These are phyloP conservation scores for Dermochelys coriacea DNA, from an alignment of 2,797 vertebrate species.

Conservation along the genomic window DNA sequence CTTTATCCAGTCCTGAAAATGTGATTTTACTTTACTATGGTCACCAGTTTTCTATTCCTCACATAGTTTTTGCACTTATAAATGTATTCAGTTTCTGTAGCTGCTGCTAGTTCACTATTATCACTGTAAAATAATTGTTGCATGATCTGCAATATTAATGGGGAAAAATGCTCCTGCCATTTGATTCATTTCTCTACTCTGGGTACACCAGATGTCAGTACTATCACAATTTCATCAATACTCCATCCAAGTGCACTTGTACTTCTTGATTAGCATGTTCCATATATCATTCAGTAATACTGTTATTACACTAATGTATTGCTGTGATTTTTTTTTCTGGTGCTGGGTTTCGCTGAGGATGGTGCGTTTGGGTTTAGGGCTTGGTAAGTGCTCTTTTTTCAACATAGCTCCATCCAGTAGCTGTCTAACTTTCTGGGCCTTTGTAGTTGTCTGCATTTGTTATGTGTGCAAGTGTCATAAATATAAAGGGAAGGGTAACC, in stretches of 20 bases:
- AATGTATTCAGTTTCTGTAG: background rate
- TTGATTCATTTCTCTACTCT: background rate
- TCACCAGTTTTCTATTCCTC: background rate
- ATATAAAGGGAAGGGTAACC: no score
- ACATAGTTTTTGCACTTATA: fast-evolving
- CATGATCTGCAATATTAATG: fast-evolving
- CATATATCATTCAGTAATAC: background rate
- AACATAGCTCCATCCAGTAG: background rate
- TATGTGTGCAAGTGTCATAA: background rate
- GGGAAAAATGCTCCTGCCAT: fast-evolving
- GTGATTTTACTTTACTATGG: background rate
- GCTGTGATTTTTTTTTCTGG: background rate
- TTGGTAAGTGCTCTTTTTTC: background rate
- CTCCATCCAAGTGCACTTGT: background rate
- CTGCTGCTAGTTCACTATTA: background rate
- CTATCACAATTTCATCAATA: background rate
- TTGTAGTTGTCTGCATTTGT: background rate
- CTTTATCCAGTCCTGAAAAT: background rate
- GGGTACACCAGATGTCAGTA: background rate
- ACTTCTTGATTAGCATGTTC: background rate
- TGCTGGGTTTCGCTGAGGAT: background rate
- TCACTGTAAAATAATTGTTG: background rate
- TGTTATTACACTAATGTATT: background rate
- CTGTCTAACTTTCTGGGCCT: background rate
- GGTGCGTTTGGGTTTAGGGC: background rate